These are phyloP conservation scores for Acanthoscelides obtectus DNA, from an alignment of 2,888 invertebrate genomes.

Conservation along the genomic window DNA sequence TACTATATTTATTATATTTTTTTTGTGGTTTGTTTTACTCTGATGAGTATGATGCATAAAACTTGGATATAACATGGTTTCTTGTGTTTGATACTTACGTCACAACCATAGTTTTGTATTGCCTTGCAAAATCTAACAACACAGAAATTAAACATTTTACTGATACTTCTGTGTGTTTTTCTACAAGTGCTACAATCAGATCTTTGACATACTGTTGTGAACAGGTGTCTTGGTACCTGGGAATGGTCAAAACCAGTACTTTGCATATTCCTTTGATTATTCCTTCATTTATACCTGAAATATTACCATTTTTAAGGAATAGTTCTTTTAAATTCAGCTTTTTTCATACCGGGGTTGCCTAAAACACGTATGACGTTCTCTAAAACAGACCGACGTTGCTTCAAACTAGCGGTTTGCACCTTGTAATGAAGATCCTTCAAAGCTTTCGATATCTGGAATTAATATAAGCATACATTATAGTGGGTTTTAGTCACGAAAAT, in stretches of 20 bases:
- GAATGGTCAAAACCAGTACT: conserved; percentile 69
- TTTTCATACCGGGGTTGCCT: conserved; percentile 62
- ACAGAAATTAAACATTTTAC: conserved; percentile 64
- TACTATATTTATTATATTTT: too few species aligned
- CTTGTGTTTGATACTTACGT: conserved; percentile 55
- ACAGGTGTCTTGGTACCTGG: conserved; percentile 72
- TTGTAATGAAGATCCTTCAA: conserved; percentile 70
- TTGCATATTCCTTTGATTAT: conserved; percentile 52
- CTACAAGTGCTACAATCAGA: conserved; percentile 61
- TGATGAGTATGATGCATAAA: not conserved
- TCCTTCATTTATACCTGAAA: conserved; percentile 24
- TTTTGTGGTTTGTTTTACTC: too few species aligned
- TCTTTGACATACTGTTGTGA: conserved; percentile 72
- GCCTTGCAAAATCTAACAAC: conserved; percentile 59
- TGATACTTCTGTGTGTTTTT: conserved; percentile 64
- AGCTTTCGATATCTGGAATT: conserved; percentile 60
- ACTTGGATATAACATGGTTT: not conserved
- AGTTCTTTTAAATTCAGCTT: conserved; percentile 8
- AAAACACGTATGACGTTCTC: conserved; percentile 66
- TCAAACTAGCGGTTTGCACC: conserved; percentile 69
- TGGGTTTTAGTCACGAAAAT: not conserved
- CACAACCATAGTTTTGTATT: conserved; percentile 58
- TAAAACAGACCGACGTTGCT: conserved; percentile 63
- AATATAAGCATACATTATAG: not conserved
- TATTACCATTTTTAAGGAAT: conserved; percentile 2